These are phyloP conservation scores for Anastatus disparis DNA, from an alignment of 1,140 invertebrate species.

Conservation along the genomic window DNA sequence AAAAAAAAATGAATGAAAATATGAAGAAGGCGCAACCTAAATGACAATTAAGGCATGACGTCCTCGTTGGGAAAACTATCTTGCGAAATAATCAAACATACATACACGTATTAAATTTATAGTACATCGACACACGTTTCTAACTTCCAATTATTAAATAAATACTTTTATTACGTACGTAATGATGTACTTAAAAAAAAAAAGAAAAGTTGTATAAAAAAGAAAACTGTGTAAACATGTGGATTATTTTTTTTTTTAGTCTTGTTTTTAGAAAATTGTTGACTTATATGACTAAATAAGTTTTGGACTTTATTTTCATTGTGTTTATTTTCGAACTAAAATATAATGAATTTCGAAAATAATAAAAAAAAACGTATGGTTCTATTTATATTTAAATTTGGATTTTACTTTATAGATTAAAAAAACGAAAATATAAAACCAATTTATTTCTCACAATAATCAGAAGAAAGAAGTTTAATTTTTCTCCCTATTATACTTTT, in stretches of 20 bases:
- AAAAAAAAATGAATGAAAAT: conserved; percentile 48
- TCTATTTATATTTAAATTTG: too few relatives aligned
- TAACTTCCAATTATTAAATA: not conserved
- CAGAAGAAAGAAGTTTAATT: not conserved
- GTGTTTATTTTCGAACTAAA: too few relatives aligned
- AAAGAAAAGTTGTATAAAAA: too few relatives aligned
- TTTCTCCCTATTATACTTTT: not conserved
- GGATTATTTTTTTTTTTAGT: too few relatives aligned
- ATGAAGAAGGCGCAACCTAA: conserved; percentile 43
- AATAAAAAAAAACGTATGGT: too few relatives aligned
- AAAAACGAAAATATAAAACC: not conserved
- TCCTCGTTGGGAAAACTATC: conserved; percentile 49
- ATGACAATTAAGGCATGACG: conserved; percentile 53
- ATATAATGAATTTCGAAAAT: too few relatives aligned
- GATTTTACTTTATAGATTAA: too few relatives aligned
- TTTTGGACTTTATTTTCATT: too few relatives aligned
- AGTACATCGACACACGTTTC: not conserved
- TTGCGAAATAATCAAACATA: conserved; percentile 50
- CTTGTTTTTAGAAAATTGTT: too few relatives aligned
- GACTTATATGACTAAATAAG: too few relatives aligned
- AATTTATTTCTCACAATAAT: not conserved
- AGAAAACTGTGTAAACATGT: too few relatives aligned
- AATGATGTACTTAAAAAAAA: too few relatives aligned
- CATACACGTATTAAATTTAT: conserved; percentile 9
- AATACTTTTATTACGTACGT: not conserved